phyloP scores from a whole-genome alignment of 2,797 vertebrate species.

The Anabas testudineus region DNA sequence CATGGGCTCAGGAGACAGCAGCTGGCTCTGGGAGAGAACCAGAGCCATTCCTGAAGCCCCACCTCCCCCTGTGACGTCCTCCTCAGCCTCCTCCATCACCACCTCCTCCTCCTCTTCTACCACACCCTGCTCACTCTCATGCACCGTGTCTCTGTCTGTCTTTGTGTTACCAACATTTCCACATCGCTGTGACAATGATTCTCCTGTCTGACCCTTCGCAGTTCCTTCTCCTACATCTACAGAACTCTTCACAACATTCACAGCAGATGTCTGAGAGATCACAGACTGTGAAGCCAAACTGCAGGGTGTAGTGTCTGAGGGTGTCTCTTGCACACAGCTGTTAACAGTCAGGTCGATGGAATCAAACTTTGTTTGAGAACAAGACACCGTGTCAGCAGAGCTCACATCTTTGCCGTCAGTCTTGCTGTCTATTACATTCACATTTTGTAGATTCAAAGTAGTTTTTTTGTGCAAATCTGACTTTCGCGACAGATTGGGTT shows the following conservation, averaged over 20 bases:
- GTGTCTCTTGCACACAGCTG: conserved; percentile 59
- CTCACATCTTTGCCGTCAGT: conserved; percentile 23
- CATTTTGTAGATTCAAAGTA: conserved; percentile 47
- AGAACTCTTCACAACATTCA: conserved; percentile 16
- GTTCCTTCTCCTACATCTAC: conserved; percentile 30
- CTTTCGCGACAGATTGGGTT: conserved; percentile 26
- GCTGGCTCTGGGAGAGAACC: conserved; percentile 81
- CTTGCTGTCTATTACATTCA: conserved; percentile 46
- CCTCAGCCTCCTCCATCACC: conserved; percentile 58
- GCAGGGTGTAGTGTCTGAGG: conserved; percentile 31
- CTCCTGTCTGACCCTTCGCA: conserved; percentile 3
- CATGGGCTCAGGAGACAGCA: conserved; percentile 77
- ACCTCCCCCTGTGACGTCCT: conserved; percentile 36
- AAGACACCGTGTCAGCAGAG: conserved; percentile 21
- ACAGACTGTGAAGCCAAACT: conserved; percentile 57
- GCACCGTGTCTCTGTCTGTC: neutral
- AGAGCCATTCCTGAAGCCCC: conserved; percentile 73
- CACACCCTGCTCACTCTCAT: conserved; percentile 28
- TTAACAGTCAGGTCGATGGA: conserved; percentile 43
- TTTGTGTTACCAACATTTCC: conserved; percentile 21
- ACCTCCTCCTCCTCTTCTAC: conserved; percentile 60
- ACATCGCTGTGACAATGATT: neutral
- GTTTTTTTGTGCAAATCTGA: conserved; percentile 28
- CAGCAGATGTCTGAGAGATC: conserved; percentile 31
- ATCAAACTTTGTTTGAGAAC: conserved; percentile 48